A percentile compares a stretch with the other conserved stretches of the same genome.
Conservation (phyloP, 2,113 vertebrate genomes). For the Lipotes vexillifer region DNA sequence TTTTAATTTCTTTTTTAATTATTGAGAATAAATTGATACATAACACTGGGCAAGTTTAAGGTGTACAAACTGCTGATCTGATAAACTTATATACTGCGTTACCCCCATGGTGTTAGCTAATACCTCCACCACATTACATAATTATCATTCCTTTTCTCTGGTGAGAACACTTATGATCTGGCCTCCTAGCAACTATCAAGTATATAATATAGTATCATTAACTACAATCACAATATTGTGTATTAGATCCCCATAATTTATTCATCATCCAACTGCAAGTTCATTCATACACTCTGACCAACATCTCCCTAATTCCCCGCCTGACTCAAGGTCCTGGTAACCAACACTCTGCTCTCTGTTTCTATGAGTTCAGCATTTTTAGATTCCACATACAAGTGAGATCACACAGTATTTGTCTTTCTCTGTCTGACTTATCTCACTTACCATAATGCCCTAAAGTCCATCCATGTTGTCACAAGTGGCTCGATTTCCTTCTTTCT, state of each 20-base stretch:
- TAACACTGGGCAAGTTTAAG: not conserved
- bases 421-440: not conserved
- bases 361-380: not conserved
- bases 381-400: not conserved
- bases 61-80: not conserved
- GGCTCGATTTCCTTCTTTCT: not conserved
- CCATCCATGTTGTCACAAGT: not conserved
- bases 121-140: not conserved
- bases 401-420: not conserved
- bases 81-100: not conserved
- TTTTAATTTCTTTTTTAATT: not conserved
- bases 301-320: not conserved
- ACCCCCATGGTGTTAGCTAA: not conserved
- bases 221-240: not conserved
- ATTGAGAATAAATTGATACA: not conserved
- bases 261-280: not conserved
- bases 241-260: not conserved
- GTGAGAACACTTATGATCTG: not conserved
- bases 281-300: not conserved
- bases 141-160: not conserved
- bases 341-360: not conserved
- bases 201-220: not conserved
- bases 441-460: not conserved
- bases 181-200: not conserved
- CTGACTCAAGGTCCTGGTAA: not conserved